Conservation (phyloP, 2,113 vertebrate genomes). For the Amphilophus citrinellus region DNA sequence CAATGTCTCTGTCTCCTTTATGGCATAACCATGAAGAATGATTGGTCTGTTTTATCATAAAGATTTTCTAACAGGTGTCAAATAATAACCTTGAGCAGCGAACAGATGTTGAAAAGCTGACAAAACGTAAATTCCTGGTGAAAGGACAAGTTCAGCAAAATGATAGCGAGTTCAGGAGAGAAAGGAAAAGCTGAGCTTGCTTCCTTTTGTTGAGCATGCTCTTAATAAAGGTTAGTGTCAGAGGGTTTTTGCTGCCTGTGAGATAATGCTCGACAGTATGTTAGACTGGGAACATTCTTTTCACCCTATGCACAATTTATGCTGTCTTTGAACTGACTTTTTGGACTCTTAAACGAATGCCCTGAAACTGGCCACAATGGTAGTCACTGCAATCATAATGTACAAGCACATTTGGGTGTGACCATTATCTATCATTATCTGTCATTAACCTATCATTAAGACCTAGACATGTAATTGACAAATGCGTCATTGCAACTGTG, state of each 20-base stretch:
- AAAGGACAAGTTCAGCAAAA: conserved; percentile 65
- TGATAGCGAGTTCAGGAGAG: conserved; percentile 44
- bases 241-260: conserved; percentile 47
- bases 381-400: background rate
- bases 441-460: background rate
- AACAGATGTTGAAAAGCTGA: conserved; percentile 41
- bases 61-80: conserved; percentile 8
- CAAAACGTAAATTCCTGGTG: conserved; percentile 43
- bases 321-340: conserved; percentile 12
- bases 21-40: background rate
- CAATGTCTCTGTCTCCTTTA: background rate
- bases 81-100: conserved; percentile 52
- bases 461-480: background rate
- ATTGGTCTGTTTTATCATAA: conserved; percentile 8
- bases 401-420: background rate
- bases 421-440: background rate
- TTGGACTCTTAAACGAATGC: background rate
- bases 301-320: conserved; percentile 29
- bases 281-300: conserved; percentile 39
- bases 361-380: background rate
- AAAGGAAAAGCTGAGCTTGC: conserved; percentile 68
- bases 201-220: conserved; percentile 61
- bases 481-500: background rate
- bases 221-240: conserved; percentile 70
- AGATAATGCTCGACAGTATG: conserved; percentile 15